Conservation (phyloP, 2,888 invertebrate species). For the Myopa tessellatipennis region DNA sequence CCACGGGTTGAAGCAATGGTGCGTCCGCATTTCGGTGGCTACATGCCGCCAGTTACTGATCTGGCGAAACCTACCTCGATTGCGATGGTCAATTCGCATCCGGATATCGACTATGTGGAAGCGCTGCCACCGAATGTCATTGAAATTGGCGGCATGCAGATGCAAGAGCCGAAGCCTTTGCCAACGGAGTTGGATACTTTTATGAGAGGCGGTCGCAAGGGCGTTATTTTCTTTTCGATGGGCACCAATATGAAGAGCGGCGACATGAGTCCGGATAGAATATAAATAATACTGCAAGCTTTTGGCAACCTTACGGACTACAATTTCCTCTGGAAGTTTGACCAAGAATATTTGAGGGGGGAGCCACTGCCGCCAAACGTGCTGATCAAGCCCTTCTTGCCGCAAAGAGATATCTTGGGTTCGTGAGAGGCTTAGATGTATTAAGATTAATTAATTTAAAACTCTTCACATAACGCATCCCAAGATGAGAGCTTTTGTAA, state of each 20-base stretch:
- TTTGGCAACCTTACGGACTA: conserved; percentile 57
- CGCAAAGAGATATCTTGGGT: conserved; percentile 58
- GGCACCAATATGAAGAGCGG: conserved; percentile 57
- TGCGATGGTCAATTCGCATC: conserved; percentile 61
- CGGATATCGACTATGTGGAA: conserved; percentile 58
- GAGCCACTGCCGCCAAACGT: conserved; percentile 53
- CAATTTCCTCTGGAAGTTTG: conserved; percentile 66
- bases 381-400: conserved; percentile 38
- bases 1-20: conserved; percentile 51
- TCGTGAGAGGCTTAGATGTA: neutral
- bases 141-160: conserved; percentile 65
- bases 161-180: conserved; percentile 54
- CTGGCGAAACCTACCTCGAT: conserved; percentile 52
- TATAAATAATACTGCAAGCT: conserved; percentile 51
- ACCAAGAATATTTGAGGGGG: conserved; percentile 47
- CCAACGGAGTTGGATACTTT: conserved; percentile 55
- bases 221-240: conserved; percentile 62
- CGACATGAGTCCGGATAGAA: conserved; percentile 40
- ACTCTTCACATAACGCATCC: conserved; percentile 50
- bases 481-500: conserved; percentile 57
- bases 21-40: conserved; percentile 44
- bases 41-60: conserved; percentile 49
- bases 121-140: conserved; percentile 63
- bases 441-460: neutral
- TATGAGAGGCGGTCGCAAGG: conserved; percentile 55